phyloP scores from a whole-genome alignment of 2,888 invertebrate species.

The Hyposoter dolosus region DNA sequence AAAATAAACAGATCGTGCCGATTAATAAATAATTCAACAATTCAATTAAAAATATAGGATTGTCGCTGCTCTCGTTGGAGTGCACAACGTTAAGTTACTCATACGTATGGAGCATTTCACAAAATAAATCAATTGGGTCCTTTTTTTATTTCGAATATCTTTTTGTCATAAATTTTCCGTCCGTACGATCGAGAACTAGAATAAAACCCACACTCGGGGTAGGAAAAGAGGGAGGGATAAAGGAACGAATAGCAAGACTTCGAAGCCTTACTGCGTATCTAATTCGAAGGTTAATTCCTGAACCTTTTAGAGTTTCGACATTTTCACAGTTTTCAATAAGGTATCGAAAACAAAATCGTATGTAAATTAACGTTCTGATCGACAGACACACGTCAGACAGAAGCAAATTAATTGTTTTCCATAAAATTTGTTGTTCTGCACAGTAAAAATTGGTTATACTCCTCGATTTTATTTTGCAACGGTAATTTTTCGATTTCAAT shows the following conservation, averaged over 20 bases:
- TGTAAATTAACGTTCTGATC: neutral
- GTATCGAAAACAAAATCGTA: neutral
- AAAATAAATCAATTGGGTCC: neutral
- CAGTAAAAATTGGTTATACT: no score
- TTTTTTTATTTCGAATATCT: neutral
- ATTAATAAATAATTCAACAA: slow-evolving; percentile 47
- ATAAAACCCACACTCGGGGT: neutral
- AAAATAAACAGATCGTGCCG: slow-evolving; percentile 22
- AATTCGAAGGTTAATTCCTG: neutral
- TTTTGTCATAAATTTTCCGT: neutral
- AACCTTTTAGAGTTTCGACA: neutral
- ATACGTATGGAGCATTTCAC: neutral
- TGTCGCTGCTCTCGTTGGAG: slow-evolving; percentile 1
- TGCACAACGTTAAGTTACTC: neutral
- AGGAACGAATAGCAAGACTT: neutral
- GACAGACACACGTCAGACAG: neutral
- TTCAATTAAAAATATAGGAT: neutral
- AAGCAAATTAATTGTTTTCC: neutral
- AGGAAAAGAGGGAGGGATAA: no score
- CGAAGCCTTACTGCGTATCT: neutral
- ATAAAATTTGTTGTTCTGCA: no score
- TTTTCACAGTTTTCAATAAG: neutral
- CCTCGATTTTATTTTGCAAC: no score
- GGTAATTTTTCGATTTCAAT: no score
- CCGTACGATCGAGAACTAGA: neutral